Conservation (phyloP, 2,797 vertebrate genomes). For the Mus minutoides region DNA sequence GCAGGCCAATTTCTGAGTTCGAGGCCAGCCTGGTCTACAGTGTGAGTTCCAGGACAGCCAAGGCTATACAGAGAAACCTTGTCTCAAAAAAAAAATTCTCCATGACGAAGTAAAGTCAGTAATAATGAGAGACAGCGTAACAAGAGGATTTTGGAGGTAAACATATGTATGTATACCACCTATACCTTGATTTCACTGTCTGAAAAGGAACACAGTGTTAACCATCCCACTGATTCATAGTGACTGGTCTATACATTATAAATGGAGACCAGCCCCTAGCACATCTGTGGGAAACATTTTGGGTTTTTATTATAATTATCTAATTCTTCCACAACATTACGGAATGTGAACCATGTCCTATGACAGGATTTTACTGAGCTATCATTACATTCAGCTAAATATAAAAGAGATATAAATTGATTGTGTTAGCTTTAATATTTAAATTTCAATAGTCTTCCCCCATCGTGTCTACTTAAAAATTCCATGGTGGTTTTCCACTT, state of each 20-base stretch:
- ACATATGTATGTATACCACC: background rate
- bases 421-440: conserved; percentile 36
- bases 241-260: background rate
- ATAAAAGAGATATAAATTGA: conserved; percentile 55
- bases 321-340: background rate
- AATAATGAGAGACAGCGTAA: background rate
- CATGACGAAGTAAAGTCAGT: background rate
- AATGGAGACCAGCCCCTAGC: background rate
- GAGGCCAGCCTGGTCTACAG: no score
- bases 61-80: no score
- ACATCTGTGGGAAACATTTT: background rate
- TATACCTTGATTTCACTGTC: background rate
- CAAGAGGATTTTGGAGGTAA: background rate
- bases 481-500: background rate
- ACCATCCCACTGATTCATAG: background rate
- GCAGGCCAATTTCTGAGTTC: no score
- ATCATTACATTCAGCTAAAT: conserved; percentile 16
- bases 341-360: background rate
- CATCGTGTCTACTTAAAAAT: conserved; percentile 43
- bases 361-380: background rate
- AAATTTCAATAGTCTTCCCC: background rate
- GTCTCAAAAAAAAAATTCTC: background rate
- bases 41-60: no score
- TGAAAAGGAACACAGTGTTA: background rate
- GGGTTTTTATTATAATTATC: background rate